Evolutionary conservation across 1,140 invertebrate genomes (phyloP).

Genomic region (Scaptomyza pallida): DNA sequence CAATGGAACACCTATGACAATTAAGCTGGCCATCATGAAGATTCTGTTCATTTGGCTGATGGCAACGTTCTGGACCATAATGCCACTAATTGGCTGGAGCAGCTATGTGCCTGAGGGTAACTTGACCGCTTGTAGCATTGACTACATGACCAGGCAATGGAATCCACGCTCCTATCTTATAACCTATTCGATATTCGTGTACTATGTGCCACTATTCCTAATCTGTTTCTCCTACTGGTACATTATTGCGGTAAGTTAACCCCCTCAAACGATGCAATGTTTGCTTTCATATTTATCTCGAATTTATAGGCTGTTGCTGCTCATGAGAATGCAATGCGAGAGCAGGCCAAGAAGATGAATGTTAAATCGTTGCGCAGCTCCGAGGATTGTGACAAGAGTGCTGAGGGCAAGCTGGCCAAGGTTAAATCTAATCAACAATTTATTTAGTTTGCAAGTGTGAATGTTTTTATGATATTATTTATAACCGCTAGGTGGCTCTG

Average conservation of each 20-base stretch:
- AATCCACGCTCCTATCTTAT: slow-evolving; percentile 88
- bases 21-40: slow-evolving; percentile 87
- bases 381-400: slow-evolving; percentile 87
- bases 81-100: slow-evolving; percentile 89
- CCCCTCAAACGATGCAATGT: too few species aligned
- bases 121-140: slow-evolving; percentile 93
- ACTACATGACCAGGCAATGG: slow-evolving; percentile 89
- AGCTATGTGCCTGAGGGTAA: slow-evolving; percentile 94
- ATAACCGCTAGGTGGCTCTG: slow-evolving; percentile 86
- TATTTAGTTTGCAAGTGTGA: background rate
- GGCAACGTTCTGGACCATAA: slow-evolving; percentile 88
- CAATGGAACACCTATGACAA: slow-evolving; percentile 88
- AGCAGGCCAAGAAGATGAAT: slow-evolving; percentile 94
- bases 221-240: slow-evolving; percentile 92
- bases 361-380: slow-evolving; percentile 90
- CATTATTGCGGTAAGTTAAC: slow-evolving; percentile 87
- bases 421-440: slow-evolving; percentile 6
- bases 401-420: slow-evolving; percentile 91
- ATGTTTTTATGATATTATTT: background rate
- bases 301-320: slow-evolving; percentile 87
- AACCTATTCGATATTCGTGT: slow-evolving; percentile 88
- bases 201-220: slow-evolving; percentile 88
- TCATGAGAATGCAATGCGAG: slow-evolving; percentile 92
- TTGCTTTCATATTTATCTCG: background rate
- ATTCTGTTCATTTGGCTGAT: slow-evolving; percentile 90